Conservation (phyloP, 2,797 vertebrate genomes). For the Halcyon leucocephala region DNA sequence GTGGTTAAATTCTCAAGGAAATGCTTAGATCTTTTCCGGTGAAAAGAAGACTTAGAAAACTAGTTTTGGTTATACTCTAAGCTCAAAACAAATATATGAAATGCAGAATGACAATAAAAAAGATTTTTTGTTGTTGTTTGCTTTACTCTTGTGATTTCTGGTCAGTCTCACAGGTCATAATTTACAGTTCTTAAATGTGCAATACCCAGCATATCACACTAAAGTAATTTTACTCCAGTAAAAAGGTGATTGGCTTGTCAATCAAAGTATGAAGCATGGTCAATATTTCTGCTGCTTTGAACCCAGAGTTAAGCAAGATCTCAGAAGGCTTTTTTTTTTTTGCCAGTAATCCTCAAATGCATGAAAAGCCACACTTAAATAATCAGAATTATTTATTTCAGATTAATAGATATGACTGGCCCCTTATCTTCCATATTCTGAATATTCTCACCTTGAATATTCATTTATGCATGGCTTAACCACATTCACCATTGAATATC, state of each 20-base stretch:
- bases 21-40: background rate
- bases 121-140: background rate
- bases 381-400: background rate
- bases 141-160: background rate
- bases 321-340: background rate
- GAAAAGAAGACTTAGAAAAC: background rate
- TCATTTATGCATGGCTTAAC: background rate
- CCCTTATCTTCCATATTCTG: background rate
- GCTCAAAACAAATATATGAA: background rate
- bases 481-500: background rate
- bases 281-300: background rate
- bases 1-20: background rate
- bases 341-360: background rate
- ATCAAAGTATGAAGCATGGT: background rate
- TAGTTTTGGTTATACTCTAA: background rate
- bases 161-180: background rate
- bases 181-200: background rate
- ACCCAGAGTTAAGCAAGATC: background rate
- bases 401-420: background rate
- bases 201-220: accelerated
- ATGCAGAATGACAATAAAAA: background rate
- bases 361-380: background rate
- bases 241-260: background rate
- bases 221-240: background rate
- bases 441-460: background rate